Evolutionary conservation across 53 echinoderm and acorn worm genomes (phyloP), one percentile per base, ranked within the genome.

Genomic region (Stichopus horrens): DNA sequence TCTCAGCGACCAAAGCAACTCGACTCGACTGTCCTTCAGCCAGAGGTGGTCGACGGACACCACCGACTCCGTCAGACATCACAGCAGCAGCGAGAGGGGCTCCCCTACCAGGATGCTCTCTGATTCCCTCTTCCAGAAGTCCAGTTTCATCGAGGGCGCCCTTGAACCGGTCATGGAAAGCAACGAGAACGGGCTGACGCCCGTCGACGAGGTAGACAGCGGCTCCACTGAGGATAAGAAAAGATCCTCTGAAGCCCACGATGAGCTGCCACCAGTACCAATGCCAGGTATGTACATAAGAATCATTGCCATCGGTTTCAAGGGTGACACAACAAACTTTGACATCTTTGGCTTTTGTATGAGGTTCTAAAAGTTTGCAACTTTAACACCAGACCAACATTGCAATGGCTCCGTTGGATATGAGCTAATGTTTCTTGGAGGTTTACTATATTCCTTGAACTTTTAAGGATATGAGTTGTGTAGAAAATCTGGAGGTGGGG

Each of bases 91-190:
- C 5, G 53, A 53, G 19, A 53, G 7, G 55, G 54, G 54, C 16
- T 52, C 52, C 8, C 54, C 77, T 21, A 77, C 77, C 52, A 10
- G 63, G 14, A 63, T 63, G 11, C 11, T 63, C 11, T 63, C 63
- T 13, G 77, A 77, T 53, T 52, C 77, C 16, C 77, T 52, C 77
- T 77, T 77, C 77, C 52, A 77, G 77, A 79, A 53, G 79, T 79
- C 79, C 54, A 79, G 79, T 37, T 55, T 87, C 8, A 86, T 71
- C 20, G 92, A 89, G 9, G 54, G 65, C 13, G 87, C 77, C 4
- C 83, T 92, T 58, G 90, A 90, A 65, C 89, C 92, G 7, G 92
- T 92, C 11, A 89, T 87, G 14, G 92, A 92, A 54, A 92, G 86
- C 73, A 83, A 89, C 23, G 92, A 92, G 83, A 90, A 90, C 57